Base-by-base conservation (phyloP, 2,797 vertebrate genomes). In the Sternarchorhynchus goeldii region DNA sequence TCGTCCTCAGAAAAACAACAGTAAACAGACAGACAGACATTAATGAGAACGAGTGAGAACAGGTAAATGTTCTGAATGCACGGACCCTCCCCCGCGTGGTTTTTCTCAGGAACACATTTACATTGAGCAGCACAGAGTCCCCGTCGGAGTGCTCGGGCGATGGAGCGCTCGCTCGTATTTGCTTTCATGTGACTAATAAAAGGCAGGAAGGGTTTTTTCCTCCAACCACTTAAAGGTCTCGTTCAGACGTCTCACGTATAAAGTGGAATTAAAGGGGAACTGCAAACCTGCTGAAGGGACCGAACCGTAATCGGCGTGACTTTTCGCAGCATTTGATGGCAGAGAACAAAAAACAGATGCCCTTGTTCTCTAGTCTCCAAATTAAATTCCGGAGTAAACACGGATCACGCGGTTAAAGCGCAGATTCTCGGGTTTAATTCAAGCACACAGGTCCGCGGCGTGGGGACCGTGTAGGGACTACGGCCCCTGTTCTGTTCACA, bases 61-160 rank as follows among this genome's bases (percentile, higher is more conserved):
- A 59, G 59, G 71, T 31, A 80, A 78, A 72, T 68, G 66, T 18
- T 75, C 50, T 31, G 70, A 65, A 81, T 69, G 41, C 76, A 66
- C 67, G 62, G 56, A 41, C 69, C 25, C 25, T 55, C 69, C 67
- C 77, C 66, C 67, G 67, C 76, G 39, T 39, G 63, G 68, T 64
- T 76, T 79, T 83, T 81, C 77, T 73, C 81, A 73, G 75, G 79
- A 56, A 78, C 50, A 82, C 68, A 79, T 80, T 80, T 79, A 81
- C 76, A 82, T 82, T 75, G 12, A 41, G 65, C 75, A 85, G 76
- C 81, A 80, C 75, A 34, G 68, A 79, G 77, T 71, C 79, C 77
- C 66, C 79, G 20, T 75, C 66, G 57, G 77, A 76, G 66, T 45
- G 25, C 66, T 72, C 25, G 25, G 20, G 45, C 36, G 73, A 36